Percentiles rank a stretch among this genome's conserved stretches.
Evolutionary conservation across 1,140 invertebrate genomes (phyloP).

Genomic region (Trichonephila clavata): DNA sequence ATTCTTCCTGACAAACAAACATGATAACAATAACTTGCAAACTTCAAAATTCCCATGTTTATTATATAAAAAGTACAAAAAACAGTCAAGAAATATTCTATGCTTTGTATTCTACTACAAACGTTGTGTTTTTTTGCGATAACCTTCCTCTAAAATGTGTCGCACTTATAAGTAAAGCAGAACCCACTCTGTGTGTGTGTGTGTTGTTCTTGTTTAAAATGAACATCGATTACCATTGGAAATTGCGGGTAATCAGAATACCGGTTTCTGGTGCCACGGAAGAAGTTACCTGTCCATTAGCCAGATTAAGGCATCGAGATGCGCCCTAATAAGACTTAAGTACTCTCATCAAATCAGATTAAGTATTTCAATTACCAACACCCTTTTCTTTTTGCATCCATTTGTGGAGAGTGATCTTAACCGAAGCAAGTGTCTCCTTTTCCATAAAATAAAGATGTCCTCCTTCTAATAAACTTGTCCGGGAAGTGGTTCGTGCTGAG

Average conservation of each 20-base stretch:
- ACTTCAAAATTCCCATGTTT: no score
- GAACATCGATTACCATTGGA: neutral
- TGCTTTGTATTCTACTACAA: neutral
- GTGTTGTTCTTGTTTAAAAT: neutral
- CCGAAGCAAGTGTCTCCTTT: neutral
- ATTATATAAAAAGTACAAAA: no score
- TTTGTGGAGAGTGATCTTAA: neutral
- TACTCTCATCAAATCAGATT: conserved; percentile 51
- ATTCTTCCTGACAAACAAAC: no score
- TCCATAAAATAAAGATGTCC: neutral
- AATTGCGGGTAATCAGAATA: conserved; percentile 17
- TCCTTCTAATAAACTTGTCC: neutral
- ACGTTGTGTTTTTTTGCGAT: neutral
- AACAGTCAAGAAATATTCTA: no score
- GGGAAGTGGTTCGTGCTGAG: neutral
- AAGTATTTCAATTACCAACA: conserved; percentile 50
- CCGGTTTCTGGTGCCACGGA: neutral
- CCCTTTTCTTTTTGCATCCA: conserved; percentile 7
- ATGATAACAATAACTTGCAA: no score
- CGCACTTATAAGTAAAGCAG: neutral
- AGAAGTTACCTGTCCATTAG: conserved; percentile 40
- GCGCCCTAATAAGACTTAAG: conserved; percentile 47
- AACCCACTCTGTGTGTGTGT: neutral
- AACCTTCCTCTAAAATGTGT: neutral
- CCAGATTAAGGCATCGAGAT: conserved; percentile 24